These are phyloP conservation scores for Sinotaia quadrata DNA, from an alignment of 2,888 invertebrate genomes.

Conservation along the genomic window DNA sequence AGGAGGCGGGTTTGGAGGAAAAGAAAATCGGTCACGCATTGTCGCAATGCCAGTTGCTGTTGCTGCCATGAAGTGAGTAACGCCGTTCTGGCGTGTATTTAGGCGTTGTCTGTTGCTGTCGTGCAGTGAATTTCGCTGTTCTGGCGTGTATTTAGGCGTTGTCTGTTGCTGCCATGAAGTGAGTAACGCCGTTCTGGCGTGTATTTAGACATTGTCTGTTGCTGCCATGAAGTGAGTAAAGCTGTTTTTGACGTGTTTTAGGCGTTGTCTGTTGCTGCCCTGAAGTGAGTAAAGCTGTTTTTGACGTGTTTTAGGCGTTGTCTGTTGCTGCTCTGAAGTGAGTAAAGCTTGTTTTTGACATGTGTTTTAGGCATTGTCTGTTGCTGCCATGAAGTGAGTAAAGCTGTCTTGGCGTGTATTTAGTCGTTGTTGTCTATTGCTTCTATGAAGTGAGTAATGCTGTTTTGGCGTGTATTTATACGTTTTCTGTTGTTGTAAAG, in stretches of 20 bases:
- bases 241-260: background rate
- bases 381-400: background rate
- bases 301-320: background rate
- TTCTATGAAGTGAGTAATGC: background rate
- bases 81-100: too few species aligned
- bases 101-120: background rate
- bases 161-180: background rate
- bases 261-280: background rate
- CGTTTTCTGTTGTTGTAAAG: background rate
- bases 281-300: background rate
- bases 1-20: slow-evolving; percentile 95
- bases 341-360: background rate
- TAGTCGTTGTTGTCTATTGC: background rate
- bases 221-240: background rate
- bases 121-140: background rate
- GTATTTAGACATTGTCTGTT: background rate
- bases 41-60: slow-evolving; percentile 85
- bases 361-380: too few species aligned
- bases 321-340: background rate
- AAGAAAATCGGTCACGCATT: slow-evolving; percentile 83
- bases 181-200: background rate
- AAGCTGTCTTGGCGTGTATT: background rate
- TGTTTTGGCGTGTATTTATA: background rate
- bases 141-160: background rate
- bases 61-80: slow-evolving; percentile 78